A percentile compares a stretch with the other conserved stretches of the same genome.
Conservation (phyloP, 2,888 invertebrate species). For the Calameuta filiformis region DNA sequence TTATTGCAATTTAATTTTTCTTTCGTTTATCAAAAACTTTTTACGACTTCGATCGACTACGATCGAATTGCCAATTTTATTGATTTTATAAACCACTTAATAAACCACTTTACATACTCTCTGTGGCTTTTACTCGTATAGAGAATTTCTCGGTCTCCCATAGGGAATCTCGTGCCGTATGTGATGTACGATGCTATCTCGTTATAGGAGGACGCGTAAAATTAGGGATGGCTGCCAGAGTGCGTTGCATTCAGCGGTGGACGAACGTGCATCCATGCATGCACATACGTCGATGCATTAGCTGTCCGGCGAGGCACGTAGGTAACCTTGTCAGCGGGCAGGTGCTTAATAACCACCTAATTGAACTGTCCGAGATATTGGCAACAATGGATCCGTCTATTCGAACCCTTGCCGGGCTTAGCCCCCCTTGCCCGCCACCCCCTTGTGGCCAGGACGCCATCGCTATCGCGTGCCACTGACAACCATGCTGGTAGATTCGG, state of each 20-base stretch:
- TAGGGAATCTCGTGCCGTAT: neutral
- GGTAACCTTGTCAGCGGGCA: slow-evolving; percentile 45
- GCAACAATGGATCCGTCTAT: slow-evolving; percentile 35
- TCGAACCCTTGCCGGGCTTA: neutral
- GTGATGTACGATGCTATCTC: neutral
- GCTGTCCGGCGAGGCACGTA: slow-evolving; percentile 39
- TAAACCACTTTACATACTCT: neutral
- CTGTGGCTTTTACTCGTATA: neutral
- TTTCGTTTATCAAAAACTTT: too few species aligned
- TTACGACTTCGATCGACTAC: too few species aligned
- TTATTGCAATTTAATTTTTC: neutral
- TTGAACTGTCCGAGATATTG: slow-evolving; percentile 55
- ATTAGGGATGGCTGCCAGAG: neutral
- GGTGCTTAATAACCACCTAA: slow-evolving; percentile 56
- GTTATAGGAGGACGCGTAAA: neutral
- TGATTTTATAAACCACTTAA: neutral
- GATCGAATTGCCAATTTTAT: neutral
- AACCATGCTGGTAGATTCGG: neutral
- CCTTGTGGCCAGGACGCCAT: neutral
- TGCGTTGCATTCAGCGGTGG: slow-evolving; percentile 1
- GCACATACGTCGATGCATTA: slow-evolving; percentile 3
- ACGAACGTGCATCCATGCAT: neutral
- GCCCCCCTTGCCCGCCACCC: neutral
- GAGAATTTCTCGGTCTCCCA: neutral
- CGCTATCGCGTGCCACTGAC: neutral